Conservation (phyloP, 53 echinoderm and acorn worm genomes). For the Echinometra lucunter region DNA sequence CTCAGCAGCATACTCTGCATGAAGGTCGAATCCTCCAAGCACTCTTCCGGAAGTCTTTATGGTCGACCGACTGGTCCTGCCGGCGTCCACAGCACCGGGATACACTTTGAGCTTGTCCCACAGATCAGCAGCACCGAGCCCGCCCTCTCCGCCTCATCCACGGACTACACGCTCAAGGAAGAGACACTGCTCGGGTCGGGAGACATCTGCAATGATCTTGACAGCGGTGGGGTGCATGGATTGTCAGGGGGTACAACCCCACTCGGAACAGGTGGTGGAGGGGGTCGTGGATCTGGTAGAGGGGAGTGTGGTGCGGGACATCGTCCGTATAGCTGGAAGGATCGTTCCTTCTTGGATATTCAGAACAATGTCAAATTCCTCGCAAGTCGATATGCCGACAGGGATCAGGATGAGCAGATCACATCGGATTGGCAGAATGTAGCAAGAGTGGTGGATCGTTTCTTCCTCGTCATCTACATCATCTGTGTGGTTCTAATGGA, state of each 20-base stretch:
- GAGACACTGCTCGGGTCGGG: neutral
- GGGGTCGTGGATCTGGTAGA: neutral
- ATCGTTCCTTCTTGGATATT: conserved; percentile 60
- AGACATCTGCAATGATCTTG: conserved; percentile 16
- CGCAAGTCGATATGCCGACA: conserved; percentile 85
- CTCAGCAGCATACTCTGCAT: conserved; percentile 92
- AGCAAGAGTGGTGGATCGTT: conserved; percentile 94
- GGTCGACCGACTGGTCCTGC: conserved; percentile 29
- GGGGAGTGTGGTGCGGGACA: neutral
- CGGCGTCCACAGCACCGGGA: conserved; percentile 25
- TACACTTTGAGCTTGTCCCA: conserved; percentile 87
- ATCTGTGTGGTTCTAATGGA: conserved; percentile 93
- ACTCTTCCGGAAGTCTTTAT: conserved; percentile 44
- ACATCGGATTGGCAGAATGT: conserved; percentile 94
- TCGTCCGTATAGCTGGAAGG: conserved; percentile 31
- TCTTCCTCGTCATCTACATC: conserved; percentile 93
- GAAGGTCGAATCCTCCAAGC: conserved; percentile 30
- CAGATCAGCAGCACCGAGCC: conserved; percentile 59
- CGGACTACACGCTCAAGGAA: conserved; percentile 52
- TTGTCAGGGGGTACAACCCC: neutral
- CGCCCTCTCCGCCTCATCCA: neutral
- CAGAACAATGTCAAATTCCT: conserved; percentile 79
- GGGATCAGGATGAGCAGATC: conserved; percentile 84
- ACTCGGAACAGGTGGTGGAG: neutral
- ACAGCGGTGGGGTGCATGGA: conserved; percentile 20